Conservation (phyloP, 1,140 invertebrate species). For the Leguminivora glycinivorella region DNA sequence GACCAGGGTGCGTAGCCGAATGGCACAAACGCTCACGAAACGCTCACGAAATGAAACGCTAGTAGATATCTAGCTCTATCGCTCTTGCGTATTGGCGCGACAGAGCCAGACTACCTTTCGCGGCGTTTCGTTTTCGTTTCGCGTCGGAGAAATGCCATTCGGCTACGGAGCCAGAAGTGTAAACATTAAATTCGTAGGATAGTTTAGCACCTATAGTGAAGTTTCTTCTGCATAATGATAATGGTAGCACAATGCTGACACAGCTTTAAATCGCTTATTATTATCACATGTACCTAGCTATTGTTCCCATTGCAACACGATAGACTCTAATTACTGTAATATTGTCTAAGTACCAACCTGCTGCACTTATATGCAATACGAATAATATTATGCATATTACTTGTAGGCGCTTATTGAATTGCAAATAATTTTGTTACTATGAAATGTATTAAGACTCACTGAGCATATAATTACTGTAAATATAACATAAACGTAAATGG, state of each 20-base stretch:
- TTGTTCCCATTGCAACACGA: slow-evolving; percentile 65
- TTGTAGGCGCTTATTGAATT: slow-evolving; percentile 27
- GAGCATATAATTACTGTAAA: not conserved
- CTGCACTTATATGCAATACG: slow-evolving; percentile 28
- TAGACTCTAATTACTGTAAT: slow-evolving; percentile 65
- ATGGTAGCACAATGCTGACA: not conserved
- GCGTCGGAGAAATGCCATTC: too few species aligned
- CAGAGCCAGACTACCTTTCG: too few species aligned
- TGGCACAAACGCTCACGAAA: too few species aligned
- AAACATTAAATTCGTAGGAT: too few species aligned
- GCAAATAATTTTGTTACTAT: slow-evolving; percentile 14
- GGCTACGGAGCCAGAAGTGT: too few species aligned
- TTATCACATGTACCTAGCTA: slow-evolving; percentile 35
- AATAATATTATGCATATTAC: slow-evolving; percentile 22
- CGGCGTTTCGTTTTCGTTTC: too few species aligned
- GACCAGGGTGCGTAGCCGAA: too few species aligned
- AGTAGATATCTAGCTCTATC: too few species aligned
- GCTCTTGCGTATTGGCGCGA: too few species aligned
- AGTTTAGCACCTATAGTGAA: too few species aligned
- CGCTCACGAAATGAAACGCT: too few species aligned
- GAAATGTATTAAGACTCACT: not conserved
- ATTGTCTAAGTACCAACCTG: slow-evolving; percentile 34
- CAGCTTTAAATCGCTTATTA: slow-evolving; percentile 31
- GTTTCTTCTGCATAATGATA: too few species aligned
- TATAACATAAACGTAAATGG: not conserved